Base-by-base conservation (phyloP, 2,797 vertebrate species). In the Leptoclinus maculatus region DNA sequence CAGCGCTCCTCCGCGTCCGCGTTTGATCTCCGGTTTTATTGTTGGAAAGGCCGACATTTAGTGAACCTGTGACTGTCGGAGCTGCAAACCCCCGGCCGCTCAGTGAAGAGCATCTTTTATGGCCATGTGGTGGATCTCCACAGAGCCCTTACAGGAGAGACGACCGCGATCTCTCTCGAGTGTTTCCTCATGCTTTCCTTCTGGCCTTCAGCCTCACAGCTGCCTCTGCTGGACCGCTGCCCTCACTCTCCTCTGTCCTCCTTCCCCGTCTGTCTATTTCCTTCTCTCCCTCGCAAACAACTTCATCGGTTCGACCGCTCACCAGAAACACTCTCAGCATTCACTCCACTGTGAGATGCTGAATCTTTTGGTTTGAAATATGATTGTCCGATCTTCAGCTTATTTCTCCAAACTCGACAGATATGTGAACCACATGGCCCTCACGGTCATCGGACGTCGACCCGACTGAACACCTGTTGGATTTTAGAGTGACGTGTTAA, bases 121-220 rank as follows among this genome's bases (percentile, higher is more conserved):
- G 8, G 34, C 9, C 29, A 3, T 71, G 45, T 14, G 14, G 47
- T 41, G 49, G 23, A 62, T 51, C 32, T 79, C 66, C 36, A 16
- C 16, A 12, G 59, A 63, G 23, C 49, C 13, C 14, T 76, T 47
- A 1, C 38, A 38, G 66, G 41, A 64, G 0, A 70, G 84, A 77
- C 78, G 51, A 14, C 57, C 23, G 57, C 1, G 68, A 68, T 83
- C 72, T 83, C 72, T 83, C 79, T 29, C 47, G 74, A 85, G 80
- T 71, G 72, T 81, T 87, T 79, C 78, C 72, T 78, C 81, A 87
- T 68, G 68, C 69, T 86, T 62, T 83, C 51, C 74, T 57, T 25
- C 73, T 89, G 88, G 83, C 83, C 43, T 59, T 58, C 73, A 69
- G 82, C 75, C 82, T 82, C 80, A 77, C 89, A 91, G 90, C 91